These are phyloP conservation scores for Myrmophylax atrothorax DNA, from an alignment of 2,113 vertebrate species.

Conservation along the genomic window DNA sequence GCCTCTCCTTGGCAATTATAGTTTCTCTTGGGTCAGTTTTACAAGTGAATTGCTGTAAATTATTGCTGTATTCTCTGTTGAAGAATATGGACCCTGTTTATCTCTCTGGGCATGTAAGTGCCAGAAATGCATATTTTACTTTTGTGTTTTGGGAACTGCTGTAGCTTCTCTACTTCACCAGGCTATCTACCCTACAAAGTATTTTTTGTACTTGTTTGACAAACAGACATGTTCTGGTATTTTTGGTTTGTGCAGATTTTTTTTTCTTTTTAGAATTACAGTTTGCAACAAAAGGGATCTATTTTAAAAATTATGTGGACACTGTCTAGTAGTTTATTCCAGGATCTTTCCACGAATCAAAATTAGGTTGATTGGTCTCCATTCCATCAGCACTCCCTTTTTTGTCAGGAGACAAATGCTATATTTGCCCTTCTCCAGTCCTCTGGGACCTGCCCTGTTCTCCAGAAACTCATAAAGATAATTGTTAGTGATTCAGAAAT, in stretches of 20 bases:
- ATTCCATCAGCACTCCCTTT: background rate
- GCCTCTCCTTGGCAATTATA: background rate
- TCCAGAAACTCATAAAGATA: constrained; percentile 20
- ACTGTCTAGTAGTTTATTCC: background rate
- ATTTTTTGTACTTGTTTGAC: background rate
- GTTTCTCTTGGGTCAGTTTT: background rate
- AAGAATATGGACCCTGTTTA: background rate
- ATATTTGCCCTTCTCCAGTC: background rate
- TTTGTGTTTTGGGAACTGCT: background rate
- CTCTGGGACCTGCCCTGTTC: background rate
- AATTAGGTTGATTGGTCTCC: background rate
- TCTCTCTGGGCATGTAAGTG: background rate
- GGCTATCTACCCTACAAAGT: background rate
- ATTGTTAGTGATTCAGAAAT: constrained; percentile 4
- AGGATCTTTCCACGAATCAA: background rate
- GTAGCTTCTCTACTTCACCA: background rate
- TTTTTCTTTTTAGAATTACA: background rate
- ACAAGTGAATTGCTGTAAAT: background rate
- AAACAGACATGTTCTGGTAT: background rate
- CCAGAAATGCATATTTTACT: background rate
- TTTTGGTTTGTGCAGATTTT: background rate
- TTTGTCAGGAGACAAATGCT: background rate
- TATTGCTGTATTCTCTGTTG: background rate
- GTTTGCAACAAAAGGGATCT: background rate
- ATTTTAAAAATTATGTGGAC: background rate